Percentiles rank a stretch among this genome's conserved stretches.
Conservation (phyloP, 2,113 vertebrate genomes). For the Megalops atlanticus region DNA sequence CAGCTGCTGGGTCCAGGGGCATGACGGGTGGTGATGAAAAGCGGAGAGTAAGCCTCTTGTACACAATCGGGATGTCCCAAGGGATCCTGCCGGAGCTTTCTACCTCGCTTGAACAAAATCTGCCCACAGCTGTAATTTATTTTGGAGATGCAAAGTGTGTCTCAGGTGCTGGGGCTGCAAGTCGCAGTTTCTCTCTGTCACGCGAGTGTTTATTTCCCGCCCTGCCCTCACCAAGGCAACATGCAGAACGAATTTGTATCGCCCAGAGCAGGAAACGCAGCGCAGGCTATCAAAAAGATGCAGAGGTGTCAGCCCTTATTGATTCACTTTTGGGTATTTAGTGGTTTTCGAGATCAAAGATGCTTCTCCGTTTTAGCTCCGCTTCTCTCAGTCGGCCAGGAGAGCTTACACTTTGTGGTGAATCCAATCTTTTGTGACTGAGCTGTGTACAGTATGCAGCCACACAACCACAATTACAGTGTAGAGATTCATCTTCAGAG, state of each 20-base stretch:
- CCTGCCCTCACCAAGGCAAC: background rate
- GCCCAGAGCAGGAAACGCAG: background rate
- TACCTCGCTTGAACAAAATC: background rate
- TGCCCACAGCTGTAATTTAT: background rate
- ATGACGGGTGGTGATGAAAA: background rate
- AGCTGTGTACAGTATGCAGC: background rate
- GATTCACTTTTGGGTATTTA: background rate
- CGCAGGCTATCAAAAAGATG: background rate
- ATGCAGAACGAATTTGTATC: background rate
- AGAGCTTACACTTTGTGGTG: background rate
- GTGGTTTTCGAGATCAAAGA: conserved; percentile 9
- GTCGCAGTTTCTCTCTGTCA: background rate
- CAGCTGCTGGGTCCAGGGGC: background rate
- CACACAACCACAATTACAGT: background rate
- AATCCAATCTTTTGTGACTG: background rate
- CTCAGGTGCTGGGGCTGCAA: background rate
- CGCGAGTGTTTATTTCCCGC: background rate
- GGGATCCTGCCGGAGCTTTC: no score
- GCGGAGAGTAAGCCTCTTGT: no score
- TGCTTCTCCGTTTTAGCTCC: background rate
- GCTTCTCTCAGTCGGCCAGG: background rate
- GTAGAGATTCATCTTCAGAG: background rate
- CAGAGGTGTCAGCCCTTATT: background rate
- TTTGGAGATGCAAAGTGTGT: background rate
- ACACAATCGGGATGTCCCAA: no score